These are phyloP conservation scores for Pelusios castaneus DNA, from an alignment of 2,113 vertebrate species.

Conservation along the genomic window DNA sequence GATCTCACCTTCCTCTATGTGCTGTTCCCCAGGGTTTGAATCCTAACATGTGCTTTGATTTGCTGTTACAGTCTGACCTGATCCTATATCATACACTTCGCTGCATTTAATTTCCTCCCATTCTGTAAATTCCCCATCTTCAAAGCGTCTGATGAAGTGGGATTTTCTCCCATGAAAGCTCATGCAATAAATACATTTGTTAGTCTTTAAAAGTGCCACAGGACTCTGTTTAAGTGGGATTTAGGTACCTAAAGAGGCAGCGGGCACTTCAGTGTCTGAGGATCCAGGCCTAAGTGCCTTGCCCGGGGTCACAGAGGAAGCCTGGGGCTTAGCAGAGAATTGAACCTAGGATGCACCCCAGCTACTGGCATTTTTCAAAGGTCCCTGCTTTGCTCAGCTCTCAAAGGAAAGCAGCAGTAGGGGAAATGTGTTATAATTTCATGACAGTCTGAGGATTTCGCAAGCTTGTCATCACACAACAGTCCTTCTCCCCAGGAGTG, in stretches of 20 bases:
- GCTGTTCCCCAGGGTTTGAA: too few species aligned
- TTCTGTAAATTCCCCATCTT: too few species aligned
- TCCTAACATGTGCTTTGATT: too few species aligned
- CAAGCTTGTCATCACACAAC: neutral
- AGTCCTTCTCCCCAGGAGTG: neutral
- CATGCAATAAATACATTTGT: too few species aligned
- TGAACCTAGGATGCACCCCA: neutral
- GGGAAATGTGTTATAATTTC: neutral
- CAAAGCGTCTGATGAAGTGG: too few species aligned
- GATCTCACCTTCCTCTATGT: too few species aligned
- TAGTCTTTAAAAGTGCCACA: too few species aligned
- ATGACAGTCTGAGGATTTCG: accelerated
- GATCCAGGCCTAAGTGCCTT: neutral
- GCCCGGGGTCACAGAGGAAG: neutral
- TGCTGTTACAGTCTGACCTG: too few species aligned
- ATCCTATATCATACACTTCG: too few species aligned
- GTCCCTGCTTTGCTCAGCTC: neutral
- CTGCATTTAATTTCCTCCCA: too few species aligned
- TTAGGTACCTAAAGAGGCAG: neutral
- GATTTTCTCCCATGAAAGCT: too few species aligned
- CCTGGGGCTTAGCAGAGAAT: neutral
- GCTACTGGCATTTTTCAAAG: neutral
- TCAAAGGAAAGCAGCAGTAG: accelerated
- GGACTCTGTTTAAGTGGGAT: neutral
- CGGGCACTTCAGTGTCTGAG: neutral